Evolutionary conservation across 2,113 vertebrate species (phyloP).

Genomic region (Tonatia bakeri): DNA sequence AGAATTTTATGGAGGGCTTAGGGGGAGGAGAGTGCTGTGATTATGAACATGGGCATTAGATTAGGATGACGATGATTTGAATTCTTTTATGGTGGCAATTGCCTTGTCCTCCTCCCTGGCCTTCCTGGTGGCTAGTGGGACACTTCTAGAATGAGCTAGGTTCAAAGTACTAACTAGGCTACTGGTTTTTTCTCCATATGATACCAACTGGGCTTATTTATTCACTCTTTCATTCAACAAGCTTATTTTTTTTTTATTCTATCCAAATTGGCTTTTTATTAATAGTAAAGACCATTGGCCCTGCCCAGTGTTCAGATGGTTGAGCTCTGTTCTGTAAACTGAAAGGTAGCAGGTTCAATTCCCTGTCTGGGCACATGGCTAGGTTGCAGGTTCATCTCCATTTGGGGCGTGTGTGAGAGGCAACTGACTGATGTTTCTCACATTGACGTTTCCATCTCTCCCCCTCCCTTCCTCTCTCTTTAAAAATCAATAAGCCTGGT

Average conservation of each 20-base stretch:
- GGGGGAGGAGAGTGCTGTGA: background rate
- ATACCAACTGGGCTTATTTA: background rate
- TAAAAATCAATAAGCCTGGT: too few species aligned
- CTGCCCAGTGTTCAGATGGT: too few species aligned
- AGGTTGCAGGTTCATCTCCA: too few species aligned
- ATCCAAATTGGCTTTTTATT: slow-evolving; percentile 43
- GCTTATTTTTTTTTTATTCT: background rate
- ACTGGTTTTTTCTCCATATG: background rate
- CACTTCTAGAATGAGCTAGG: background rate
- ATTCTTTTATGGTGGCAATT: background rate
- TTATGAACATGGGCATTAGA: background rate
- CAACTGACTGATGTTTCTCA: too few species aligned
- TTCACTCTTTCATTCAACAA: background rate
- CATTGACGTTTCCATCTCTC: too few species aligned
- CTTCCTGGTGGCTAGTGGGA: background rate
- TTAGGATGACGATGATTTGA: background rate
- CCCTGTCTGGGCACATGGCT: too few species aligned
- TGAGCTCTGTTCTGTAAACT: too few species aligned
- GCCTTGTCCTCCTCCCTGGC: background rate
- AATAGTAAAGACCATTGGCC: background rate
- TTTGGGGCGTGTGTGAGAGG: too few species aligned
- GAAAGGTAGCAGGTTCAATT: too few species aligned
- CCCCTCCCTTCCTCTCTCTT: too few species aligned
- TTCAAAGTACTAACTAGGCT: background rate
- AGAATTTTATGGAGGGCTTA: background rate